phyloP scores from a whole-genome alignment of 2,888 invertebrate species.

The Camptogramma bilineatum region DNA sequence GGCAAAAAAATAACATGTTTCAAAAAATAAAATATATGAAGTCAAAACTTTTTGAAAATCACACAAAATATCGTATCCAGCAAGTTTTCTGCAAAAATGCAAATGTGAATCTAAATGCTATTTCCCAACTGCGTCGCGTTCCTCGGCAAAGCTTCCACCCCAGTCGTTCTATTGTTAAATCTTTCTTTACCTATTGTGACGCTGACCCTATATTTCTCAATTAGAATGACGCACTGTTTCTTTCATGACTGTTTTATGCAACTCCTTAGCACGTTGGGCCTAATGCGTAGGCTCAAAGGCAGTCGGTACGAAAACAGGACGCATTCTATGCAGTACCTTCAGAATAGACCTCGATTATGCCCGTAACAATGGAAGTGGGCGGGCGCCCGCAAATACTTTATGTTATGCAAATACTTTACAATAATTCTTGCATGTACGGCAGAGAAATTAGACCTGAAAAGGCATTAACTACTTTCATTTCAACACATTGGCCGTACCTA shows the following conservation, averaged over 20 bases:
- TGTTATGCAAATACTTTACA: neutral
- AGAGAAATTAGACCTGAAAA: neutral
- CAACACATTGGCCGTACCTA: too few relatives aligned
- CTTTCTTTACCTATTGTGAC: conserved; percentile 11
- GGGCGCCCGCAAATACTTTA: neutral
- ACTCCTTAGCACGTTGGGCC: conserved; percentile 21
- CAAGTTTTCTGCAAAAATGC: neutral
- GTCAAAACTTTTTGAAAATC: neutral
- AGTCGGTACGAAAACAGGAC: neutral
- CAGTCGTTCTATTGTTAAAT: neutral
- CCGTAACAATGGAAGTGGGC: neutral
- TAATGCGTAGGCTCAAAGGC: conserved; percentile 15
- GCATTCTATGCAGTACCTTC: neutral
- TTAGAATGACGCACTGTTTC: conserved; percentile 28
- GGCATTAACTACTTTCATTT: too few relatives aligned
- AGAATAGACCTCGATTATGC: neutral
- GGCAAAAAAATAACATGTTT: too few relatives aligned
- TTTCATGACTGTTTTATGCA: conserved; percentile 11
- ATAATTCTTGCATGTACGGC: neutral
- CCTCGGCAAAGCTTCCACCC: neutral
- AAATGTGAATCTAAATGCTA: neutral
- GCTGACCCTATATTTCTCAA: conserved; percentile 11
- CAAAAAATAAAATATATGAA: too few relatives aligned
- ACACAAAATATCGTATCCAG: neutral
- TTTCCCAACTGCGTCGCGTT: neutral